phyloP scores from a whole-genome alignment of 2,113 vertebrate species.

The Struthio camelus region DNA sequence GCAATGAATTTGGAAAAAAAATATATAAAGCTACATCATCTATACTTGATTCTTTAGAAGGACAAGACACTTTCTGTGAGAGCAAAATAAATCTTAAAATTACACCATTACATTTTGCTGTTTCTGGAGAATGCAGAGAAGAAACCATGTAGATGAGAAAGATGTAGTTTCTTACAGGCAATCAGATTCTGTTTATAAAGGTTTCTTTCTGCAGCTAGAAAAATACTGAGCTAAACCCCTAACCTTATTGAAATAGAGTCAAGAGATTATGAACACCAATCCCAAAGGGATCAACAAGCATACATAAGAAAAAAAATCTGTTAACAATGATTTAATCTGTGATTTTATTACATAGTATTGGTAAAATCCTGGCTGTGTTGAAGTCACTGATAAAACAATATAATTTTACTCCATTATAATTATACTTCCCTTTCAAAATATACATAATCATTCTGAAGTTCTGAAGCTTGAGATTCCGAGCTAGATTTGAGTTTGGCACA shows the following conservation, averaged over 20 bases:
- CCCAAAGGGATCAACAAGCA: conserved; percentile 34
- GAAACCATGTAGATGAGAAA: background rate
- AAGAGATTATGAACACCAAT: conserved; percentile 42
- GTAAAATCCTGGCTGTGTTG: background rate
- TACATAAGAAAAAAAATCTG: conserved; percentile 10
- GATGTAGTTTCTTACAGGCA: background rate
- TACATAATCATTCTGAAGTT: background rate
- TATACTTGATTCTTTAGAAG: background rate
- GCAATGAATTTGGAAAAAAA: background rate
- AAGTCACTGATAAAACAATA: conserved; percentile 1
- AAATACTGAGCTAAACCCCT: conserved; percentile 36
- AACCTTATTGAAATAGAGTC: conserved; percentile 55
- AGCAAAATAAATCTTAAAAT: background rate
- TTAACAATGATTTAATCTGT: conserved; percentile 51
- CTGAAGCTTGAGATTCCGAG: too few species aligned
- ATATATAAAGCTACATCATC: background rate
- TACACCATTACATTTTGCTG: background rate
- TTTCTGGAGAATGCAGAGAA: background rate
- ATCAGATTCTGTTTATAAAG: conserved; percentile 5
- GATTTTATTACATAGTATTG: conserved; percentile 9
- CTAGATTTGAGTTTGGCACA: background rate
- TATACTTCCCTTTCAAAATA: conserved; percentile 15
- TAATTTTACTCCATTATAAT: conserved; percentile 20
- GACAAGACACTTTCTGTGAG: background rate
- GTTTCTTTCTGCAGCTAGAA: conserved; percentile 9